Evolutionary conservation across 2,797 vertebrate species (phyloP).

Genomic region (Ptychadena robeensis): DNA sequence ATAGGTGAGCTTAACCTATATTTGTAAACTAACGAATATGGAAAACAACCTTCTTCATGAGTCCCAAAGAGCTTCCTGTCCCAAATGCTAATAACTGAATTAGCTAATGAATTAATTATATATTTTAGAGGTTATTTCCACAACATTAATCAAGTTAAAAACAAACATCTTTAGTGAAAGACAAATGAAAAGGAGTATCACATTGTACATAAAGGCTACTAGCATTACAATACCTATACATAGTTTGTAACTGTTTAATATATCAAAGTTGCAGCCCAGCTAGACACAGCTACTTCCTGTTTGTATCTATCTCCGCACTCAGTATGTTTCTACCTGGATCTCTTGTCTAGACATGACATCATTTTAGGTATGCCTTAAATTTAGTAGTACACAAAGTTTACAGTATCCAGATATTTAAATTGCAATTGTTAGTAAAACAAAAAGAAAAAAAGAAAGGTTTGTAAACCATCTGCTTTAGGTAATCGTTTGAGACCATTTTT

Average conservation of each 20-base stretch:
- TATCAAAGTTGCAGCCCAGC: slow-evolving; percentile 10
- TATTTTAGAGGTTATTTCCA: slow-evolving; percentile 3
- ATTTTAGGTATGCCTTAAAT: slow-evolving; percentile 73
- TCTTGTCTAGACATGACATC: slow-evolving; percentile 80
- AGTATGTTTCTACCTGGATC: slow-evolving; percentile 77
- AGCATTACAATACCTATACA: neutral
- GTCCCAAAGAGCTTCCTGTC: neutral
- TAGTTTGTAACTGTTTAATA: neutral
- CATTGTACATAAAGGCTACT: neutral
- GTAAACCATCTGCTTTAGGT: slow-evolving; percentile 68
- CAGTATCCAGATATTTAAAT: slow-evolving; percentile 74
- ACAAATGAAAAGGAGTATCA: neutral
- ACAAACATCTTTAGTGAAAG: too few relatives aligned
- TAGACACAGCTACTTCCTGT: slow-evolving; percentile 1
- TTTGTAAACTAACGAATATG: too few relatives aligned
- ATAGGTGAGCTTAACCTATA: too few relatives aligned
- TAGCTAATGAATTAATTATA: neutral
- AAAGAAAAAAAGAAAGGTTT: slow-evolving; percentile 60
- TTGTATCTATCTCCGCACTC: slow-evolving; percentile 75
- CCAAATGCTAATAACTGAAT: neutral
- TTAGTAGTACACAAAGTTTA: slow-evolving; percentile 71
- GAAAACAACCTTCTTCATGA: too few relatives aligned
- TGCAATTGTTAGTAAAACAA: slow-evolving; percentile 67
- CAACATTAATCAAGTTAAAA: slow-evolving; percentile 25
- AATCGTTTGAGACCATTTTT: slow-evolving; percentile 65